Conservation (phyloP, 2,113 vertebrate genomes). For the Channa argus region DNA sequence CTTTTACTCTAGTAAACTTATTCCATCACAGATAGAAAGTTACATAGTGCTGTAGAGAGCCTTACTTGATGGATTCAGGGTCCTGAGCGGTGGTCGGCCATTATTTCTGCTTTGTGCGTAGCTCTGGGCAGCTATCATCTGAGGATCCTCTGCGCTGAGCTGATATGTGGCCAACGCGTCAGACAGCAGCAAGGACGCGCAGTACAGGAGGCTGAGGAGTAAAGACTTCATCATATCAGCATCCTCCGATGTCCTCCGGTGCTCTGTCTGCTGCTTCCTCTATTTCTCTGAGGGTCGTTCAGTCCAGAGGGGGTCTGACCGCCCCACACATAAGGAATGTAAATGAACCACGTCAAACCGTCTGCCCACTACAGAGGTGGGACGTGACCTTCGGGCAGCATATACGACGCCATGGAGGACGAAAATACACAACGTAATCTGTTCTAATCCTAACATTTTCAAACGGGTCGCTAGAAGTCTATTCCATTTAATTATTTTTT, state of each 20-base stretch:
- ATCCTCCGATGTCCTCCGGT: neutral
- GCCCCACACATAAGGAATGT: slow-evolving; percentile 60
- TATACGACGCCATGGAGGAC: too few species aligned
- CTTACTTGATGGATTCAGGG: slow-evolving; percentile 78
- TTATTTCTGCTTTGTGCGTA: slow-evolving; percentile 72
- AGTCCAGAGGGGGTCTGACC: slow-evolving; percentile 17
- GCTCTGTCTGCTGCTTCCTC: slow-evolving; percentile 5
- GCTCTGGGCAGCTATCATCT: slow-evolving; percentile 71
- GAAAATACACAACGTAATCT: too few species aligned
- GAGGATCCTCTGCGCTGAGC: slow-evolving; percentile 51
- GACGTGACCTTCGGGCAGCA: slow-evolving; percentile 21
- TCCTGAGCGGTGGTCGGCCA: slow-evolving; percentile 62
- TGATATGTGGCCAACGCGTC: slow-evolving; percentile 71
- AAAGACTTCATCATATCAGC: slow-evolving; percentile 72
- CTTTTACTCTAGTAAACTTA: neutral
- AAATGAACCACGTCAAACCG: slow-evolving; percentile 46
- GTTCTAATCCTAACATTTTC: too few species aligned
- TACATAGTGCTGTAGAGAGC: neutral
- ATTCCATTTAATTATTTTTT: too few species aligned
- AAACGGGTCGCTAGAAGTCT: too few species aligned
- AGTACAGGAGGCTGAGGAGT: slow-evolving; percentile 67
- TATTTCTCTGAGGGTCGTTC: slow-evolving; percentile 30
- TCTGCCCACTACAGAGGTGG: slow-evolving; percentile 72
- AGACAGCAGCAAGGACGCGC: slow-evolving; percentile 69
- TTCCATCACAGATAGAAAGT: too few species aligned